A percentile compares a stretch with the other conserved stretches of the same genome.
Conservation (phyloP, 2,797 vertebrate species). For the Staurois parvus region DNA sequence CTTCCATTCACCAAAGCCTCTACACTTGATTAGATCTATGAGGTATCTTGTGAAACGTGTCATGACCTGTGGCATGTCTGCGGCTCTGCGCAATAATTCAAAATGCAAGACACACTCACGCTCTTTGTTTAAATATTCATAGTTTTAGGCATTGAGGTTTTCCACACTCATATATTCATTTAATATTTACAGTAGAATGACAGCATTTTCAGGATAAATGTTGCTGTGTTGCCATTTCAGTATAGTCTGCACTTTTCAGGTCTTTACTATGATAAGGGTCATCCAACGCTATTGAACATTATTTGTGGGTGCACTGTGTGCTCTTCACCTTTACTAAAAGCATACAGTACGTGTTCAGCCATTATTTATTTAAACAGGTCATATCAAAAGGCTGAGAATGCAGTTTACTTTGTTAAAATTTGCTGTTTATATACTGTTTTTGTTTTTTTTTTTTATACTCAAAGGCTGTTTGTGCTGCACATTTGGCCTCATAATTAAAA, state of each 20-base stretch:
- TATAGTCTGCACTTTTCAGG: slow-evolving; percentile 9
- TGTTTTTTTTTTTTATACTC: no score
- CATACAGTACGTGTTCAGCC: not conserved
- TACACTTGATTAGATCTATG: slow-evolving; percentile 30
- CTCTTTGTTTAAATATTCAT: slow-evolving; percentile 19
- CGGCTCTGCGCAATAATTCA: slow-evolving; percentile 11
- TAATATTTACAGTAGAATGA: slow-evolving; percentile 28
- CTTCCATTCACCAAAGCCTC: slow-evolving; percentile 16
- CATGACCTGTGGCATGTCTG: slow-evolving; percentile 31
- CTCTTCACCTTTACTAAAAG: slow-evolving; percentile 3
- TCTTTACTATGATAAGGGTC: not conserved
- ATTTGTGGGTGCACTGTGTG: not conserved
- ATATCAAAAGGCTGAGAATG: not conserved
- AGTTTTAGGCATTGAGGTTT: slow-evolving; percentile 2
- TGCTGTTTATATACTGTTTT: not conserved
- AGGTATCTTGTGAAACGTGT: slow-evolving; percentile 31
- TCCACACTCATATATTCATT: not conserved
- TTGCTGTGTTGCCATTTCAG: slow-evolving; percentile 1
- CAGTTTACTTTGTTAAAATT: not conserved
- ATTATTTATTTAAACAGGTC: not conserved
- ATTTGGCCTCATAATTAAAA: no score
- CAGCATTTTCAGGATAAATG: not conserved
- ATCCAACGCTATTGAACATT: not conserved
- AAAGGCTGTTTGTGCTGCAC: no score
- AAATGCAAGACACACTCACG: slow-evolving; percentile 8